A percentile compares a stretch with the other conserved stretches of the same genome.
phyloP scores from a whole-genome alignment of 2,797 vertebrate species.

The Sebastolobus altivelis region DNA sequence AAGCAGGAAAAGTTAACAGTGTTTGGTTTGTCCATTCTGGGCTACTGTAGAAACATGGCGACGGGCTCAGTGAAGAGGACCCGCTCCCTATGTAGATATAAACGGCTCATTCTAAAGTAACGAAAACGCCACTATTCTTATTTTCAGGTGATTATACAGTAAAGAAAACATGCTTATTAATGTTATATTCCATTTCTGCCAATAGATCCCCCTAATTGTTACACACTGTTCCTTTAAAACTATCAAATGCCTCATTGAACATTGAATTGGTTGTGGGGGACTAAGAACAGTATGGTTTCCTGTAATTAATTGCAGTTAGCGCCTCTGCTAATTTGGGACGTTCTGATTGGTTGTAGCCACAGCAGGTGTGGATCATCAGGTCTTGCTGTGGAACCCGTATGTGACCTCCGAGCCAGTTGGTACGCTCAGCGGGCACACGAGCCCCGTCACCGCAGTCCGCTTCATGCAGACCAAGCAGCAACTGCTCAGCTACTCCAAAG shows the following conservation, averaged over 20 bases:
- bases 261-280: neutral
- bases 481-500: constrained; percentile 89
- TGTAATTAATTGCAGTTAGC: neutral
- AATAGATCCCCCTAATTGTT: no score
- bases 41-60: no score
- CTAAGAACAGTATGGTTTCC: constrained; percentile 7
- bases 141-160: no score
- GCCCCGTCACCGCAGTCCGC: constrained; percentile 81
- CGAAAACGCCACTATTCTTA: no score
- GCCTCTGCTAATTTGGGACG: constrained; percentile 4
- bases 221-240: no score
- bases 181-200: no score
- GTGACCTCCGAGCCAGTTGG: constrained; percentile 85
- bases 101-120: no score
- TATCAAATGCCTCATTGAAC: constrained; percentile 32
- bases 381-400: constrained; percentile 90
- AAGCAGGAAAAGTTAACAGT: no score
- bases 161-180: no score
- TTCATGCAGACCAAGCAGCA: constrained; percentile 87
- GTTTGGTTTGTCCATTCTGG: no score
- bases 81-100: no score
- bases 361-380: constrained; percentile 86
- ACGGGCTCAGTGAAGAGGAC: no score
- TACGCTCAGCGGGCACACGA: constrained; percentile 82
- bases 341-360: constrained; percentile 80